Percentiles rank a stretch among this genome's conserved stretches.
These are phyloP conservation scores for Diprion similis DNA, from an alignment of 1,140 invertebrate species.

Conservation along the genomic window DNA sequence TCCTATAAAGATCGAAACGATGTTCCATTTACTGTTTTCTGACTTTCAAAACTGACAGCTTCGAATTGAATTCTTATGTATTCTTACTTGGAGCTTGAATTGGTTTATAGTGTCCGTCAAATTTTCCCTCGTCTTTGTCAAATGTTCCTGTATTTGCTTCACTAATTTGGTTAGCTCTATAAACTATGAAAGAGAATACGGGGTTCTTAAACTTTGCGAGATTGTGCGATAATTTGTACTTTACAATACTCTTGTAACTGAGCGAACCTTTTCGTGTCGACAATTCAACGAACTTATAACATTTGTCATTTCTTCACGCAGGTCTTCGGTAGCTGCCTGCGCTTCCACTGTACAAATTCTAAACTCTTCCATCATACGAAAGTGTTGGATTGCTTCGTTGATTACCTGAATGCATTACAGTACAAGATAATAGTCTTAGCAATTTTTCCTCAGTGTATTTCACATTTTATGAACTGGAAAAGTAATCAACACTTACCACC, in stretches of 20 bases:
- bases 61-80: neutral
- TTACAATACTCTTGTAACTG: neutral
- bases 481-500: neutral
- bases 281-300: constrained; percentile 45
- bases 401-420: constrained; percentile 25
- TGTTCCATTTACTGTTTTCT: neutral
- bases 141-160: constrained; percentile 41
- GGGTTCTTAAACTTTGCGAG: neutral
- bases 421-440: constrained; percentile 10
- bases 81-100: constrained; percentile 46
- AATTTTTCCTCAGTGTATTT: constrained; percentile 15
- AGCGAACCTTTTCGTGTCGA: constrained; percentile 47
- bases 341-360: constrained; percentile 54
- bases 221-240: neutral
- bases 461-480: neutral
- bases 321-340: constrained; percentile 56
- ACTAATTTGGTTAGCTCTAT: constrained; percentile 42
- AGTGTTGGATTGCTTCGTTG: constrained; percentile 36
- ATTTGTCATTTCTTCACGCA: constrained; percentile 50
- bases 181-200: constrained; percentile 32
- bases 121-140: constrained; percentile 43
- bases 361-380: constrained; percentile 56
- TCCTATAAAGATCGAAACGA: constrained; percentile 33
- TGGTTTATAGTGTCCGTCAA: constrained; percentile 39
- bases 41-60: neutral